These are phyloP conservation scores for Hydrochoerus hydrochaeris DNA, from an alignment of 2,113 vertebrate genomes.

Conservation along the genomic window DNA sequence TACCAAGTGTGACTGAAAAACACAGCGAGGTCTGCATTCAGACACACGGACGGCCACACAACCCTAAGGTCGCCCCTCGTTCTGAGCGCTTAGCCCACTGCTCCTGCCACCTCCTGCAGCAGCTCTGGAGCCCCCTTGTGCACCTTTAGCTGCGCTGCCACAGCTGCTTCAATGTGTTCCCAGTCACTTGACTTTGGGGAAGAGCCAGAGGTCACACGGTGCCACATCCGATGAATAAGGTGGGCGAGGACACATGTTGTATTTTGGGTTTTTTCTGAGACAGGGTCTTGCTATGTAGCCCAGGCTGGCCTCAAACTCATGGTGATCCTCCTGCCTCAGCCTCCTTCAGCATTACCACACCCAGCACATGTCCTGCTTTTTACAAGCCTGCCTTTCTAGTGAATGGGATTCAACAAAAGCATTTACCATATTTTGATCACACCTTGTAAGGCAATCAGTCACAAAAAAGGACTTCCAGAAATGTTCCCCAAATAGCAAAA, in stretches of 20 bases:
- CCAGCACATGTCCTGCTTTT: neutral
- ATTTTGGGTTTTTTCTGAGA: neutral
- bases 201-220: neutral
- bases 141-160: neutral
- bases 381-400: neutral
- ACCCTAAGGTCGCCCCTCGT: neutral
- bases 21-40: neutral
- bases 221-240: neutral
- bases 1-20: neutral
- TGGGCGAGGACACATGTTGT: neutral
- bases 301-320: neutral
- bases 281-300: neutral
- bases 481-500: neutral
- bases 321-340: neutral
- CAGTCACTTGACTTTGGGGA: neutral
- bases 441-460: neutral
- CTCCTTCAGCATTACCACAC: neutral
- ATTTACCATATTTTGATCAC: neutral
- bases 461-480: neutral
- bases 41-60: neutral
- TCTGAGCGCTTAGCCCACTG: neutral
- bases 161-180: neutral
- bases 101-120: neutral
- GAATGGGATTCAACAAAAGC: neutral
- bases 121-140: neutral